Evolutionary conservation across 2,113 vertebrate genomes (phyloP), one percentile per base, ranked within the genome.

Genomic region (Oryzias celebensis): DNA sequence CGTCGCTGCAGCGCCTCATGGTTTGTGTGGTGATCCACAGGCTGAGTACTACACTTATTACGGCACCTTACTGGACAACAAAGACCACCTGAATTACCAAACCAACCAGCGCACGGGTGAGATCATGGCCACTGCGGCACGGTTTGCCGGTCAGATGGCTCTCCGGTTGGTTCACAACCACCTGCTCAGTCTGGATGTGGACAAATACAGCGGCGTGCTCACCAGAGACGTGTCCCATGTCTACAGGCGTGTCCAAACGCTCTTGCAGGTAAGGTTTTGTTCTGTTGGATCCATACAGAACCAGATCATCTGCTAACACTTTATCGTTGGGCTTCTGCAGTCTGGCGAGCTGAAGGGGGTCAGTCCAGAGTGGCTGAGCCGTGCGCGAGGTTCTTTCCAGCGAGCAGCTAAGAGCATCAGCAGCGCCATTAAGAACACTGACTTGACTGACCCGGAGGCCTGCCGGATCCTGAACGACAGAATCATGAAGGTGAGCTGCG

Each of bases 391-490:
- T 36, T 93, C 94, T 60, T 98, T 91, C 46, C 48, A 52, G 4
- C 88, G 94, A 13, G 95, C 95, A 1, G 84, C 80, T 2, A 14
- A 2, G 0, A 4, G 8, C 16, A 84, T 98, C 65, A 71, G n/a
- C 1, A 48, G 0, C 0, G 86, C 85, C 47, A 83, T 93, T 0
- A 0, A 0, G 1, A 91, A 90, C 41, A 93, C 92, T 0, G 93
- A 97, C 77, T 41, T 75, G 13, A 75, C 68, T 0, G 86, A 96
- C 68, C 66, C 14, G 12, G 78, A 91, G 8, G 68, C 92, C 60
- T 93, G 93, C 76, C 93, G 93, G 8, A 76, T 84, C 56, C 81
- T 98, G 78, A 98, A 98, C 59, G 91, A 98, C 81, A 92, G 94
- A 53, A 85, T 97, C 75, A 98, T 98, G 95, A 94, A 58, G 85